These are phyloP conservation scores for Nyctalus aviator DNA, from an alignment of 2,797 vertebrate genomes.

Conservation along the genomic window DNA sequence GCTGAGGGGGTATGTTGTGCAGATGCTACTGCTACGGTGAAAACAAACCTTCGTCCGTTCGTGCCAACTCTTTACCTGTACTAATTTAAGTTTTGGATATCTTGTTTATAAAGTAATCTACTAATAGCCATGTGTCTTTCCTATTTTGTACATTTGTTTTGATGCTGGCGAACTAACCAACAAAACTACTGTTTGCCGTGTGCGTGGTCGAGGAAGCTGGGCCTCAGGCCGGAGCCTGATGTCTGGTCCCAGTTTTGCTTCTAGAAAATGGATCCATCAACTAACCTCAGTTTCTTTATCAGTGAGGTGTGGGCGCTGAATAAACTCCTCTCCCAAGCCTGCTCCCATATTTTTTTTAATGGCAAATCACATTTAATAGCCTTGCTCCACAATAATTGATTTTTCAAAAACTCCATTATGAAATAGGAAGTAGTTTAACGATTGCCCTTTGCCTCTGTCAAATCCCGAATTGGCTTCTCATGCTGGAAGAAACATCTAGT, in stretches of 20 bases:
- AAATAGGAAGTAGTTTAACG: conserved; percentile 56
- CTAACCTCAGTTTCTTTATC: not conserved
- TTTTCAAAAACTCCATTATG: conserved; percentile 43
- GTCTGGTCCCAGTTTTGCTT: conserved; percentile 24
- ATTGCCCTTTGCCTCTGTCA: conserved; percentile 17
- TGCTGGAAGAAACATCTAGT: not conserved
- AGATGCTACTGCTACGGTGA: conserved; percentile 86
- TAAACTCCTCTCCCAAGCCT: not conserved
- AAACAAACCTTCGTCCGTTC: conserved; percentile 79
- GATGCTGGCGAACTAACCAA: conserved; percentile 48
- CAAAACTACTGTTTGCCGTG: not conserved
- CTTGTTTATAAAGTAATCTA: conserved; percentile 82
- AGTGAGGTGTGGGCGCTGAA: not conserved
- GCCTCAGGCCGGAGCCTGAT: not conserved
- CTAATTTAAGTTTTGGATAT: conserved; percentile 85
- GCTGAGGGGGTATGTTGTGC: conserved; percentile 90
- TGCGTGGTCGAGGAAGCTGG: not conserved
- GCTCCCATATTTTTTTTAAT: conserved; percentile 15
- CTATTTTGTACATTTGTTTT: conserved; percentile 76
- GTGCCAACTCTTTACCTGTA: conserved; percentile 77
- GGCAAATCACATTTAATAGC: conserved; percentile 53
- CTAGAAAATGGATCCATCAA: not conserved
- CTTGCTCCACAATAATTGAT: conserved; percentile 18
- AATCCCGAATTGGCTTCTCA: conserved; percentile 46
- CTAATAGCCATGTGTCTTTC: conserved; percentile 84